Evolutionary conservation across 2,888 invertebrate species (phyloP).

Genomic region (Philaethria dido): DNA sequence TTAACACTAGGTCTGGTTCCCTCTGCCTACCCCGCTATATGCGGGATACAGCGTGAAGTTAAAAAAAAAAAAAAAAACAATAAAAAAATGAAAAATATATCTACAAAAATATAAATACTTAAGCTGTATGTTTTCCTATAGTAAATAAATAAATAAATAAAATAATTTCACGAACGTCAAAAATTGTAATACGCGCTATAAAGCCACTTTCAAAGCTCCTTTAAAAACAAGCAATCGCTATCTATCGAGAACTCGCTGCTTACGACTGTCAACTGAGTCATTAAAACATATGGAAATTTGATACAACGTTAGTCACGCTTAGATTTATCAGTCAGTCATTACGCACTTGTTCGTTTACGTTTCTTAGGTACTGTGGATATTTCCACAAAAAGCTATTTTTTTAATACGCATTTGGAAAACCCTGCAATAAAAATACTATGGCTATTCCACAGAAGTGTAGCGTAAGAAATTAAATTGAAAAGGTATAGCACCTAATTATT

Average conservation of each 20-base stretch:
- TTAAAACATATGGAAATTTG: constrained; percentile 20
- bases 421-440: constrained; percentile 12
- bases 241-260: not conserved
- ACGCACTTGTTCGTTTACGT: constrained; percentile 14
- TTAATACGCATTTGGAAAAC: constrained; percentile 9
- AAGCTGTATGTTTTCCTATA: too few relatives aligned
- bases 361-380: constrained; percentile 3
- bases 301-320: constrained; percentile 24
- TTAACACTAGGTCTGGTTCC: too few relatives aligned
- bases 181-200: not conserved
- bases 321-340: constrained; percentile 16
- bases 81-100: too few relatives aligned
- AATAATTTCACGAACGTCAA: too few relatives aligned
- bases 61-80: too few relatives aligned
- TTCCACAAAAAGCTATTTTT: constrained; percentile 17
- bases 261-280: constrained; percentile 18
- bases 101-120: too few relatives aligned
- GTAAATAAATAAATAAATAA: too few relatives aligned
- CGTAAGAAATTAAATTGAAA: not conserved
- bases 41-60: too few relatives aligned
- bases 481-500: not conserved
- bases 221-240: not conserved
- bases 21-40: too few relatives aligned
- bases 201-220: not conserved
- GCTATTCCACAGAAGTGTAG: not conserved